A percentile compares a stretch with the other conserved stretches of the same genome.
Evolutionary conservation across 1,140 invertebrate species (phyloP).

Genomic region (Portunus trituberculatus): DNA sequence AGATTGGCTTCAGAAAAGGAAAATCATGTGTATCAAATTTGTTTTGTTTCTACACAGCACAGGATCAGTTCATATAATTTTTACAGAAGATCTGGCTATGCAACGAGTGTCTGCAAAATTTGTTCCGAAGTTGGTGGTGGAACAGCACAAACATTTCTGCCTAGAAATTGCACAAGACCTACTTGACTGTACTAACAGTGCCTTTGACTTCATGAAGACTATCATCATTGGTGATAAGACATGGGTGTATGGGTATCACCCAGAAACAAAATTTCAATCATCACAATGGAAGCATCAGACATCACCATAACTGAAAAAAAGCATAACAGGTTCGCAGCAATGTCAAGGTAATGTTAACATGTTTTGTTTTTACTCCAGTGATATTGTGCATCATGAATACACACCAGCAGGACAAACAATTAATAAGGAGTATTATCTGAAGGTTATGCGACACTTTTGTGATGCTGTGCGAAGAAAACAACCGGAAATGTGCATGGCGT

Average conservation of each 20-base stretch:
- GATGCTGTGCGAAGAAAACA: constrained; percentile 72
- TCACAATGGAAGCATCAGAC: constrained; percentile 6
- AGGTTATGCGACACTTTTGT: constrained; percentile 64
- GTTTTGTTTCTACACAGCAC: no score
- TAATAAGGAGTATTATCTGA: constrained; percentile 75
- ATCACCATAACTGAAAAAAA: not conserved
- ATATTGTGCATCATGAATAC: constrained; percentile 71
- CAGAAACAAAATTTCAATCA: not conserved
- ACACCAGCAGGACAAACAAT: constrained; percentile 70
- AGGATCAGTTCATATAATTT: no score
- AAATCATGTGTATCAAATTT: no score
- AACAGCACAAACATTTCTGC: not conserved
- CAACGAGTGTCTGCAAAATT: not conserved
- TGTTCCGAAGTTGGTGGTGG: no score
- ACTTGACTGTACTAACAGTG: constrained; percentile 23
- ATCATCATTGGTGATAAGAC: not conserved
- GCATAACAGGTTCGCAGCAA: not conserved
- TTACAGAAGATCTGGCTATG: no score
- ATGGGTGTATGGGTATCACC: not conserved
- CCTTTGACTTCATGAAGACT: constrained; percentile 27
- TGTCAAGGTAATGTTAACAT: not conserved
- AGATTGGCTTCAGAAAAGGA: no score
- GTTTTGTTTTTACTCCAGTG: not conserved
- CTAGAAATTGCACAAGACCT: constrained; percentile 15
- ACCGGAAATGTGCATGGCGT: constrained; percentile 72